Evolutionary conservation across 2,113 vertebrate genomes (phyloP).

Genomic region (Craseonycteris thonglongyai): DNA sequence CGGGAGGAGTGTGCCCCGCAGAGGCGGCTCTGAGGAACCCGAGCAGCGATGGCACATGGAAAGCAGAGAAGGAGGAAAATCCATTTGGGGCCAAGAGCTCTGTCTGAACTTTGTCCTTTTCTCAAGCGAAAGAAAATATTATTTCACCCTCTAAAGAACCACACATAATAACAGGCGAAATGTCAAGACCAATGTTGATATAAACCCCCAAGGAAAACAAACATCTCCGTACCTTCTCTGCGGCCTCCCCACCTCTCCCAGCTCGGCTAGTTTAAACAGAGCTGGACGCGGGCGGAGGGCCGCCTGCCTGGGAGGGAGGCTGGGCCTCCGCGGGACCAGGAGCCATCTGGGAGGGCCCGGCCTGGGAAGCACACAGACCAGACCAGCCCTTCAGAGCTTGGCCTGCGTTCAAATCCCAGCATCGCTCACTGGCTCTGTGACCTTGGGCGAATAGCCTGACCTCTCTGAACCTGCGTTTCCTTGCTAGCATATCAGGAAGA

Average conservation of each 20-base stretch:
- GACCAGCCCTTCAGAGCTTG: not conserved
- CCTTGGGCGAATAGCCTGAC: slow-evolving; percentile 26
- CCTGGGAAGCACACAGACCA: not conserved
- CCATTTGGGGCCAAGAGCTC: slow-evolving; percentile 78
- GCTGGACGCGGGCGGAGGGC: slow-evolving; percentile 65
- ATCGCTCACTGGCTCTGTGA: not conserved
- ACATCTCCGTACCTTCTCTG: slow-evolving; percentile 80
- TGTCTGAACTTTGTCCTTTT: slow-evolving; percentile 85
- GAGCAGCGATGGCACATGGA: not conserved
- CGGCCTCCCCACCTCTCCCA: slow-evolving; percentile 80
- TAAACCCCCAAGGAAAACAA: slow-evolving; percentile 87
- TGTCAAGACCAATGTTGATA: slow-evolving; percentile 87
- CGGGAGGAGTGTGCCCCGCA: not conserved
- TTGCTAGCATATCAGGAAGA: not conserved
- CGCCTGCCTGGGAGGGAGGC: not conserved
- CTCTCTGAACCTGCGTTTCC: slow-evolving; percentile 15
- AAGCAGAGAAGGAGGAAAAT: slow-evolving; percentile 71
- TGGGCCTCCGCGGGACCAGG: not conserved
- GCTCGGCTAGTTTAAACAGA: slow-evolving; percentile 82
- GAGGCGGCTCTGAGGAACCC: not conserved
- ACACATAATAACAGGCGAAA: slow-evolving; percentile 87
- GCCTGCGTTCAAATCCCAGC: not conserved
- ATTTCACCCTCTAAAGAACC: slow-evolving; percentile 87
- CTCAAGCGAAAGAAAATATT: slow-evolving; percentile 88
- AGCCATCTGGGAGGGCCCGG: not conserved